A percentile compares a stretch with the other conserved stretches of the same genome.
These are phyloP conservation scores for Propsilocerus akamusi DNA, from an alignment of 1,140 invertebrate genomes.

Conservation along the genomic window DNA sequence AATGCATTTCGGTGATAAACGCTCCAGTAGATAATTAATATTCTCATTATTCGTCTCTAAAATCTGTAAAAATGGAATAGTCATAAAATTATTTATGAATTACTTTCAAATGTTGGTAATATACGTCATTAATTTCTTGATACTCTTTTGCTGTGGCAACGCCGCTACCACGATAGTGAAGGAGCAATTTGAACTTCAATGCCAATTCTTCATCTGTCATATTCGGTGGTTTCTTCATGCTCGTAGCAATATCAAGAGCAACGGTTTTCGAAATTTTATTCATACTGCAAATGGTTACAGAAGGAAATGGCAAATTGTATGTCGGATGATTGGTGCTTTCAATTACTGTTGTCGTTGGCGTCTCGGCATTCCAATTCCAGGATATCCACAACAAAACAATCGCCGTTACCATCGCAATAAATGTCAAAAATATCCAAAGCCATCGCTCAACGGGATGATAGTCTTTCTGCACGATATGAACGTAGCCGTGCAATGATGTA, in stretches of 20 bases:
- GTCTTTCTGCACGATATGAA: constrained; percentile 10
- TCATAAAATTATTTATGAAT: too few relatives aligned
- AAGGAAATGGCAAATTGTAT: constrained; percentile 49
- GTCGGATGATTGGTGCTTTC: constrained; percentile 48
- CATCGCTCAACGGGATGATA: constrained; percentile 14
- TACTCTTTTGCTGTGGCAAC: not conserved
- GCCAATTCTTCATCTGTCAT: constrained; percentile 11
- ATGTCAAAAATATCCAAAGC: constrained; percentile 26
- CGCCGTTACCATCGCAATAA: constrained; percentile 23
- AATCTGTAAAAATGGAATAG: constrained; percentile 11
- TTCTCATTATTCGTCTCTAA: constrained; percentile 23
- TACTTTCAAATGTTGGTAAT: not conserved
- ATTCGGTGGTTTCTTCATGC: constrained; percentile 24
- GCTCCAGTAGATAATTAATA: constrained; percentile 13
- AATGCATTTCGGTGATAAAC: constrained; percentile 29
- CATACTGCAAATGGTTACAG: constrained; percentile 44
- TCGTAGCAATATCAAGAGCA: constrained; percentile 22
- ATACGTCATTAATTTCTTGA: not conserved
- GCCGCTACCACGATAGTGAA: constrained; percentile 11
- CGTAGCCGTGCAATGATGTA: constrained; percentile 23
- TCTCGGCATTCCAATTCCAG: constrained; percentile 25
- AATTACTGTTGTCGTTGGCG: constrained; percentile 32
- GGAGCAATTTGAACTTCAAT: constrained; percentile 15
- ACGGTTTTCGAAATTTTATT: constrained; percentile 34
- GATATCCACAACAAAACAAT: constrained; percentile 25